A percentile compares a stretch with the other conserved stretches of the same genome.
These are phyloP conservation scores for Papilio xuthus DNA, from an alignment of 1,140 invertebrate genomes.

Conservation along the genomic window DNA sequence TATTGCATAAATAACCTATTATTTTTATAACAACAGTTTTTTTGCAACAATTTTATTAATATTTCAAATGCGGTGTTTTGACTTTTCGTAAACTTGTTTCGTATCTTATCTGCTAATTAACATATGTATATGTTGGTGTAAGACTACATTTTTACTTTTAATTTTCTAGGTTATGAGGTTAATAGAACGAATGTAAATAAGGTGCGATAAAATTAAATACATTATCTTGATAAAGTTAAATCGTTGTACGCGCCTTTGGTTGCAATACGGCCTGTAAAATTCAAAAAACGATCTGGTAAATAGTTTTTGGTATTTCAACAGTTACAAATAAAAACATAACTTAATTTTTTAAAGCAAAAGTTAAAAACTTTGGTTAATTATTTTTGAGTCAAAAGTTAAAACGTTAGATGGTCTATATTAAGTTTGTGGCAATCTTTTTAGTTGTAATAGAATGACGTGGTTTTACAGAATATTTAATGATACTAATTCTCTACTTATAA, in stretches of 20 bases:
- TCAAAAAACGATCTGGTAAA: too few relatives aligned
- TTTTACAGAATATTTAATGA: too few relatives aligned
- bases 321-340: too few relatives aligned
- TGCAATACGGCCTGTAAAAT: not conserved
- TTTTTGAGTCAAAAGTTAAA: too few relatives aligned
- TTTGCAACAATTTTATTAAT: not conserved
- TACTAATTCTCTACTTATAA: too few relatives aligned
- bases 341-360: too few relatives aligned
- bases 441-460: too few relatives aligned
- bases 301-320: too few relatives aligned
- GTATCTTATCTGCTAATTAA: not conserved
- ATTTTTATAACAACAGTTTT: not conserved
- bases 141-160: not conserved
- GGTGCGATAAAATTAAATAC: conserved; percentile 1
- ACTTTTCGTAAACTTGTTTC: not conserved
- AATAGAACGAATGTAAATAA: conserved; percentile 13
- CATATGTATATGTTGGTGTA: not conserved
- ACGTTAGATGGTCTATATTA: too few relatives aligned
- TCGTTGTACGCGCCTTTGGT: not conserved
- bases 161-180: conserved; percentile 6
- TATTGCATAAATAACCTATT: not conserved
- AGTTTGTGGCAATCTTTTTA: too few relatives aligned
- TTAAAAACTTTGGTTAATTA: too few relatives aligned
- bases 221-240: not conserved
- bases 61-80: not conserved